Percentiles rank a stretch among this genome's conserved stretches.
phyloP scores from a whole-genome alignment of 1,140 invertebrate genomes.

The Arion vulgaris region DNA sequence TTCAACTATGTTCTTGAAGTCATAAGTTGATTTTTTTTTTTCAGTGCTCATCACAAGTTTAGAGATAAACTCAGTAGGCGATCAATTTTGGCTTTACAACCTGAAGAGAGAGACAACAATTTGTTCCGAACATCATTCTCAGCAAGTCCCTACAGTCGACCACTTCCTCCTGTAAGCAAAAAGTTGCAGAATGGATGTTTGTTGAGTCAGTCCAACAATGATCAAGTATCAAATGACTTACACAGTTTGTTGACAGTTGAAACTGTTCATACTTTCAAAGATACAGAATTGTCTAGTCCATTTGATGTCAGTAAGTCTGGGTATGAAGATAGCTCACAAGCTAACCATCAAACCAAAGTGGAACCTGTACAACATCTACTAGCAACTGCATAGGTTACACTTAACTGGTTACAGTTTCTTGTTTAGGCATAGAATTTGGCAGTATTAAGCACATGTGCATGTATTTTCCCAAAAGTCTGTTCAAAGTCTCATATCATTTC shows the following conservation, averaged over 20 bases:
- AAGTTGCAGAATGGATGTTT: background rate
- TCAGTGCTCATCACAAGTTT: slow-evolving; percentile 63
- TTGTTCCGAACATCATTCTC: slow-evolving; percentile 51
- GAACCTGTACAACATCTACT: background rate
- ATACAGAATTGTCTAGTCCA: background rate
- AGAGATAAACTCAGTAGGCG: slow-evolving; percentile 52
- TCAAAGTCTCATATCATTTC: background rate
- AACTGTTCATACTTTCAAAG: background rate
- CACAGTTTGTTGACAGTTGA: background rate
- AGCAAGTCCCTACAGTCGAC: slow-evolving; percentile 24
- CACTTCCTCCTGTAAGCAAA: background rate
- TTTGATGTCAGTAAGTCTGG: background rate
- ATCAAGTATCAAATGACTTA: background rate
- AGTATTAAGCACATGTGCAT: too few relatives aligned
- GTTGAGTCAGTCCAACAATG: slow-evolving; percentile 2
- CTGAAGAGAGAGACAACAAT: slow-evolving; percentile 63
- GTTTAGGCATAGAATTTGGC: too few relatives aligned
- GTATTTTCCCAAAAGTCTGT: background rate
- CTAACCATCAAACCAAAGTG: background rate
- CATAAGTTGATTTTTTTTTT: slow-evolving; percentile 35
- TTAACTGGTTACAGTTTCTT: too few relatives aligned
- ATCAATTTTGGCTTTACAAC: slow-evolving; percentile 53
- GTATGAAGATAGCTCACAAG: background rate
- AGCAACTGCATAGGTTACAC: background rate
- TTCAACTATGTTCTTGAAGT: too few relatives aligned